Evolutionary conservation across 2,797 vertebrate genomes (phyloP).

Genomic region (Prunella strophiata): DNA sequence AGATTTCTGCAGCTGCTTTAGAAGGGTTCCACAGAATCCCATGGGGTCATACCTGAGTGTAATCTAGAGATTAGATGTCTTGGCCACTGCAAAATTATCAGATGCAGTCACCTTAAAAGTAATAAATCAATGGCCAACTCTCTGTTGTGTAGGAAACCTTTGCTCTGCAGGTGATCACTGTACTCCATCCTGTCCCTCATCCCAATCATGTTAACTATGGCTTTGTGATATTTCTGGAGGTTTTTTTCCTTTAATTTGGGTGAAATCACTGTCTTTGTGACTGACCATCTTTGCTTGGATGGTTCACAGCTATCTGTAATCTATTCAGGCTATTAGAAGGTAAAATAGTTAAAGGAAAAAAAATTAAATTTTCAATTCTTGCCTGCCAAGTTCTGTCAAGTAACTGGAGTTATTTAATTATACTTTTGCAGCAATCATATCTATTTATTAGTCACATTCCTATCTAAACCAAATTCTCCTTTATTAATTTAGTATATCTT

Average conservation of each 20-base stretch:
- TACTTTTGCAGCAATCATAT: background rate
- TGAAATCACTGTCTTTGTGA: background rate
- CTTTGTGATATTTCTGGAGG: background rate
- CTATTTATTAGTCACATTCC: background rate
- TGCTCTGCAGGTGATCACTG: background rate
- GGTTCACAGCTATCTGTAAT: background rate
- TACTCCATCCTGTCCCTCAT: background rate
- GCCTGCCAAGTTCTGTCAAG: background rate
- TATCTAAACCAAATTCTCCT: background rate
- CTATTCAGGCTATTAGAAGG: background rate
- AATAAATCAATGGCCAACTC: background rate
- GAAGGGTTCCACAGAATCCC: background rate
- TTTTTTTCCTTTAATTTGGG: background rate
- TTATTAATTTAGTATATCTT: background rate
- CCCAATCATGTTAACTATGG: background rate
- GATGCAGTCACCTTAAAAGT: background rate
- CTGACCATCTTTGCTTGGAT: background rate
- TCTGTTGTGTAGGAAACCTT: background rate
- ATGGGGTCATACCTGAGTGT: background rate
- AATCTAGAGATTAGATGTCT: background rate
- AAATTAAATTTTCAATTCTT: background rate
- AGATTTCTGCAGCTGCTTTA: background rate
- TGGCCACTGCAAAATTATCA: background rate
- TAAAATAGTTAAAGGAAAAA: background rate
- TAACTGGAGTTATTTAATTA: background rate